A percentile compares a stretch with the other conserved stretches of the same genome.
phyloP scores from a whole-genome alignment of 2,797 vertebrate species.

The Sphaeramia orbicularis region DNA sequence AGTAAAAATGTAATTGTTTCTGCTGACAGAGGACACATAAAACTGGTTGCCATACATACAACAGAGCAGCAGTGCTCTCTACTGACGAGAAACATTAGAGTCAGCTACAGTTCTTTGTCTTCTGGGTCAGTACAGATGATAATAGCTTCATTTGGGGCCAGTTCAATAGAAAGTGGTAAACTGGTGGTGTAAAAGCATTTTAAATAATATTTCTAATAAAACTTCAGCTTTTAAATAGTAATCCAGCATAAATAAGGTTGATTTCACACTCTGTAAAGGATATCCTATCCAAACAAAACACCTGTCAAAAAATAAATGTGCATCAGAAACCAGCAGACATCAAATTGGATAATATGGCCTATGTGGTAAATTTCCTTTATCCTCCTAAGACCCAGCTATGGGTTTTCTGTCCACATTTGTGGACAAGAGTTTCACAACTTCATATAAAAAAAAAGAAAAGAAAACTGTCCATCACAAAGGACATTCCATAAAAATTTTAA shows the following conservation, averaged over 20 bases:
- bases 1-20: not conserved
- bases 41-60: not conserved
- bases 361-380: not conserved
- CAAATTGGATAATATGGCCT: not conserved
- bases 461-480: too few relatives aligned
- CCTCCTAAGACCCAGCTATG: too few relatives aligned
- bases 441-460: too few relatives aligned
- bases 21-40: constrained; percentile 4
- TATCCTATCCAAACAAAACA: too few relatives aligned
- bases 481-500: too few relatives aligned
- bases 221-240: too few relatives aligned
- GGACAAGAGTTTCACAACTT: too few relatives aligned
- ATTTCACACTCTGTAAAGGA: too few relatives aligned
- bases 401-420: too few relatives aligned
- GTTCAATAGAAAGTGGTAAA: not conserved
- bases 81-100: constrained; percentile 33
- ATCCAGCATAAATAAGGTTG: too few relatives aligned
- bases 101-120: not conserved
- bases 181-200: not conserved
- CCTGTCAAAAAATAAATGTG: too few relatives aligned
- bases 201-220: constrained; percentile 9
- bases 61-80: constrained; percentile 64
- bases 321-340: not conserved
- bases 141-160: not conserved
- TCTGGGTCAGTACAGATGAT: not conserved